Evolutionary conservation across 2,888 invertebrate species (phyloP), one percentile per base, ranked within the genome.

Genomic region (Lasioglossum figueresi): DNA sequence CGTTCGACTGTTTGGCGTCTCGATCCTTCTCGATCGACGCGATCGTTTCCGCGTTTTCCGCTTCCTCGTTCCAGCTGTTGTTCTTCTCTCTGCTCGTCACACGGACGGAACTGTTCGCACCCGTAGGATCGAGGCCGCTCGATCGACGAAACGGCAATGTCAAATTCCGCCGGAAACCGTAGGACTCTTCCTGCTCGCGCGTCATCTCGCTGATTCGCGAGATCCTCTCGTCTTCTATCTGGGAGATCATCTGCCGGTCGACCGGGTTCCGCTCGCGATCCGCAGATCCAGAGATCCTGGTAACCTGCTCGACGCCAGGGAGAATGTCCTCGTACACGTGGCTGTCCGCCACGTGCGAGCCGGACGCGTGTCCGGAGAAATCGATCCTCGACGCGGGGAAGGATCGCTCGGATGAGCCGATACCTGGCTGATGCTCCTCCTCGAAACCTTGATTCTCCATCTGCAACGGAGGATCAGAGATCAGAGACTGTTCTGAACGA

Each of bases 361-460:
- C 37, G 12, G 71, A 72, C 31, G 37, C 68, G 16, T 52, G 23
- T 1, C 40, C 23, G n/a, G 34, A 12, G 37, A 74, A 16, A 52
- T 79, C 75, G 66, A 45, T 37, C n/a, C 63, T 31, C 34, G 31
- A 27, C 23, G 23, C 43, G 2, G 8, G 52, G 52, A 63, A 66
- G 19, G 45, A 43, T 14, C 48, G 23, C 14, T 8, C 76, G 23
- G 48, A 14, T 27, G 59, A 8, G 8, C 19, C 3, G 2, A 12
- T 80, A 27, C 90, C 84, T 59, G 59, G 84, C 70, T 84, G 86
- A 1, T 81, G 86, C 78, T 94, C 95, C 83, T 93, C 94, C 87
- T 94, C 95, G 91, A 93, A 94, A 59, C 92, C 94, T 86, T 92
- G 92, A 88, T 95, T 95, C 91, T 95, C 95, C 95, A 95, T 95